A percentile compares a stretch with the other conserved stretches of the same genome.
Conservation (phyloP, 2,113 vertebrate species). For the Triplophysa siluroides region DNA sequence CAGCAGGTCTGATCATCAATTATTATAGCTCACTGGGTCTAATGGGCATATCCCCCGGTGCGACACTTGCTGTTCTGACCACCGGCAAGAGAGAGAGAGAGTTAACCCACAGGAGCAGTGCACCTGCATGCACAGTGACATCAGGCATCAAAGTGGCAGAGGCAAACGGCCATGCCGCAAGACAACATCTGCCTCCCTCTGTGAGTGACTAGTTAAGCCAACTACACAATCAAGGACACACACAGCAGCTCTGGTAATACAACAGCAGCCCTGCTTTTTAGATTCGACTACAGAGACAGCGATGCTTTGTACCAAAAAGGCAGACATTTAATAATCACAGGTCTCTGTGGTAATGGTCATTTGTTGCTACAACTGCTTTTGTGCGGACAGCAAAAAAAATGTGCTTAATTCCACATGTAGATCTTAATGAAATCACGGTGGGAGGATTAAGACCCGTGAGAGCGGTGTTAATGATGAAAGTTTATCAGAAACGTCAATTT, state of each 20-base stretch:
- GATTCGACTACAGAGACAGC: not conserved
- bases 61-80: slow-evolving; percentile 47
- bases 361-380: not conserved
- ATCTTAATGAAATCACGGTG: not conserved
- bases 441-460: not conserved
- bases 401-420: not conserved
- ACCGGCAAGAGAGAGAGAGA: slow-evolving; percentile 21
- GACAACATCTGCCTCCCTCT: slow-evolving; percentile 77
- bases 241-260: slow-evolving; percentile 6
- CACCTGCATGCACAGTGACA: slow-evolving; percentile 72
- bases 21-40: slow-evolving; percentile 81
- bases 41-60: slow-evolving; percentile 57
- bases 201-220: slow-evolving; percentile 71
- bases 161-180: slow-evolving; percentile 69
- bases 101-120: slow-evolving; percentile 49
- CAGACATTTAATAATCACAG: not conserved
- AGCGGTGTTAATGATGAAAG: not conserved
- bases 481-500: not conserved
- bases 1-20: slow-evolving; percentile 81
- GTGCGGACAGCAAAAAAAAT: not conserved
- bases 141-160: slow-evolving; percentile 60
- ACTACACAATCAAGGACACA: slow-evolving; percentile 70
- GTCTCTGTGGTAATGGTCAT: not conserved
- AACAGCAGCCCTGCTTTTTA: slow-evolving; percentile 46
- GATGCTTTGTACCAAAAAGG: not conserved